Percentiles rank a stretch among this genome's conserved stretches.
Conservation (phyloP, 2,888 invertebrate species). For the Pherbina coryleti region DNA sequence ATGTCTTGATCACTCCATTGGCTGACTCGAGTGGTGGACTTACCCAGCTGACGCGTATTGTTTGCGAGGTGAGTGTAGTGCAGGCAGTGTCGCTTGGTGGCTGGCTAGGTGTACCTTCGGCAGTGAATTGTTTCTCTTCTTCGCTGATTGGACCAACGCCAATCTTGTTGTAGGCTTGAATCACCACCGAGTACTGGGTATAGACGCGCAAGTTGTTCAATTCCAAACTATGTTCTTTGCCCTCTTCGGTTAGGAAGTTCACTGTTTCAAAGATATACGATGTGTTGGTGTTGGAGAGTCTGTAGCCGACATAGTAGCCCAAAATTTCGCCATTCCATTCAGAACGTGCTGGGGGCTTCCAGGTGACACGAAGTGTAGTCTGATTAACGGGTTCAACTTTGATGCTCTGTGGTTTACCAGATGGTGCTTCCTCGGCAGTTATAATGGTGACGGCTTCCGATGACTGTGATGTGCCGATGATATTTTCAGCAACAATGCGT, state of each 20-base stretch:
- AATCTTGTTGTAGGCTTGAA: slow-evolving; percentile 94
- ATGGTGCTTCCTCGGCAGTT: slow-evolving; percentile 92
- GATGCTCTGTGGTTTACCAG: slow-evolving; percentile 85
- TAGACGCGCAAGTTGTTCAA: slow-evolving; percentile 88
- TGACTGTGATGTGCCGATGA: slow-evolving; percentile 91
- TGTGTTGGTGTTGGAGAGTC: slow-evolving; percentile 85
- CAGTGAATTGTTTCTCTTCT: slow-evolving; percentile 91
- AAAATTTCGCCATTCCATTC: slow-evolving; percentile 94
- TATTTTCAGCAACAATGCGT: slow-evolving; percentile 92
- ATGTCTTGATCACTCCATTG: slow-evolving; percentile 95
- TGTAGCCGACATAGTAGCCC: slow-evolving; percentile 92
- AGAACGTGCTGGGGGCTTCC: slow-evolving; percentile 90
- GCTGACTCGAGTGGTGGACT: slow-evolving; percentile 92
- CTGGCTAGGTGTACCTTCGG: slow-evolving; percentile 93
- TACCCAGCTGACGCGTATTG: slow-evolving; percentile 94
- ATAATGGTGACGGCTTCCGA: slow-evolving; percentile 95
- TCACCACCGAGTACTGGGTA: slow-evolving; percentile 95
- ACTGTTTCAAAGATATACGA: slow-evolving; percentile 92
- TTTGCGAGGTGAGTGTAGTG: slow-evolving; percentile 93
- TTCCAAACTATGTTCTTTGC: slow-evolving; percentile 89
- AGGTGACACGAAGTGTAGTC: slow-evolving; percentile 86
- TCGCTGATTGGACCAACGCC: slow-evolving; percentile 93
- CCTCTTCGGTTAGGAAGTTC: slow-evolving; percentile 91
- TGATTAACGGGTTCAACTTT: slow-evolving; percentile 90
- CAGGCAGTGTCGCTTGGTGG: slow-evolving; percentile 93